A percentile compares a stretch with the other conserved stretches of the same genome.
phyloP scores from a whole-genome alignment of 2,888 invertebrate genomes.

The Meganola albula region DNA sequence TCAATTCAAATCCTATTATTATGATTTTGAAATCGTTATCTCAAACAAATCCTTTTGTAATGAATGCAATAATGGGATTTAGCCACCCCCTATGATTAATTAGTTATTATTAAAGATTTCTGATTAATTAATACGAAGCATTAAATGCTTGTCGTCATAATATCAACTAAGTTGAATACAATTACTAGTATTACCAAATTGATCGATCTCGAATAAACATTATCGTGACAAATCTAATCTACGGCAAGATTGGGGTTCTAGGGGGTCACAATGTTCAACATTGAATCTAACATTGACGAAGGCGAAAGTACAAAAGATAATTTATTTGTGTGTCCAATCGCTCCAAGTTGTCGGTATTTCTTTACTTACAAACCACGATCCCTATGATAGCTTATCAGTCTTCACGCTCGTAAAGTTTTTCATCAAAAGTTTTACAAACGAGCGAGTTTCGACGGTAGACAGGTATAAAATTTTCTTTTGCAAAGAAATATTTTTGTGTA shows the following conservation, averaged over 20 bases:
- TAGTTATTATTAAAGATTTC: no score
- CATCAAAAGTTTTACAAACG: conserved; percentile 61
- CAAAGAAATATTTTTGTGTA: conserved; percentile 63
- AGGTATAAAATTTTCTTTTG: conserved; percentile 49
- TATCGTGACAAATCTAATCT: conserved; percentile 66
- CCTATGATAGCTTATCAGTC: conserved; percentile 73
- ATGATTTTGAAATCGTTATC: conserved; percentile 32
- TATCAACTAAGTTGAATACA: conserved; percentile 69
- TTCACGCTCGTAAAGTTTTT: conserved; percentile 71
- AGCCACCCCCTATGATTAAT: conserved; percentile 54
- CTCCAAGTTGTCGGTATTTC: conserved; percentile 52
- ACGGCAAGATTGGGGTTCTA: conserved; percentile 59
- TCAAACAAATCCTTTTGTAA: conserved; percentile 39
- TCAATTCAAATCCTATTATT: conserved; percentile 46
- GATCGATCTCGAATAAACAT: conserved; percentile 65
- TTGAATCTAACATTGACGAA: conserved; percentile 69
- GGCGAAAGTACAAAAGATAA: conserved; percentile 54
- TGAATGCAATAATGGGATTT: conserved; percentile 48
- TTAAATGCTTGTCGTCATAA: conserved; percentile 57
- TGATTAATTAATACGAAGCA: conserved; percentile 66
- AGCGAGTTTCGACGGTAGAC: conserved; percentile 63
- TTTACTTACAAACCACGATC: conserved; percentile 61
- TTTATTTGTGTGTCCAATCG: conserved; percentile 52
- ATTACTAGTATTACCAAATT: conserved; percentile 61
- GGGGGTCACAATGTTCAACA: conserved; percentile 63